These are phyloP conservation scores for Morpho deidamia DNA, from an alignment of 2,888 invertebrate species.

Conservation along the genomic window DNA sequence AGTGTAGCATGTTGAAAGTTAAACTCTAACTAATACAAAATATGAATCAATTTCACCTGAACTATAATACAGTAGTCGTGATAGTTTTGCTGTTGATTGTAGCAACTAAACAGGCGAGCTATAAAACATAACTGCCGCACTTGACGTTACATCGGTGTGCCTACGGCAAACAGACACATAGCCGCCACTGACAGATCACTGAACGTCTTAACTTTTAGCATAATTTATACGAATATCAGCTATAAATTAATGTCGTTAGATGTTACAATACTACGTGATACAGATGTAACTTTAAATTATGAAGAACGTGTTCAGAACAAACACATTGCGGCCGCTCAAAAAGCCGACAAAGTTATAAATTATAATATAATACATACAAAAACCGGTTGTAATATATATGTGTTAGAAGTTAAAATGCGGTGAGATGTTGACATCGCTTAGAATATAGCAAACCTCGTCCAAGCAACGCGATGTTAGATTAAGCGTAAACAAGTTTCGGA, in stretches of 20 bases:
- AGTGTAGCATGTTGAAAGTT: not conserved
- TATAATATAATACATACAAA: not conserved
- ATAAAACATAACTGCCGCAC: conserved; percentile 35
- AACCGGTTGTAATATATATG: not conserved
- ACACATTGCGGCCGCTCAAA: no score
- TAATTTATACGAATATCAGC: not conserved
- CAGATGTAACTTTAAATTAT: not conserved
- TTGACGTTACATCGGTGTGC: conserved; percentile 34
- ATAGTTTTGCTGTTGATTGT: conserved; percentile 20
- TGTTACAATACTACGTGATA: not conserved
- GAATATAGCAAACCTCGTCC: conserved; percentile 5
- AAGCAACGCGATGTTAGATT: conserved; percentile 40
- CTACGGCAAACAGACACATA: conserved; percentile 31
- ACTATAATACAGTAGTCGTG: not conserved
- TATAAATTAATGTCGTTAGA: not conserved
- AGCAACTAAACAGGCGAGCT: conserved; percentile 28
- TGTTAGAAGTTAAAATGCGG: not conserved
- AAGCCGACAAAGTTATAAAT: conserved; percentile 5
- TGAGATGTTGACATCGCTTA: not conserved
- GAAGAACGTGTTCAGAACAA: no score
- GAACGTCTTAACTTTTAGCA: conserved; percentile 7
- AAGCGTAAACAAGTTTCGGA: conserved; percentile 41
- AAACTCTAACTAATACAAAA: not conserved
- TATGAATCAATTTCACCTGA: not conserved
- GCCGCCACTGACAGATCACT: not conserved